Percentiles rank a stretch among this genome's conserved stretches.
phyloP scores from a whole-genome alignment of 2,797 vertebrate species.

The Dermochelys coriacea region DNA sequence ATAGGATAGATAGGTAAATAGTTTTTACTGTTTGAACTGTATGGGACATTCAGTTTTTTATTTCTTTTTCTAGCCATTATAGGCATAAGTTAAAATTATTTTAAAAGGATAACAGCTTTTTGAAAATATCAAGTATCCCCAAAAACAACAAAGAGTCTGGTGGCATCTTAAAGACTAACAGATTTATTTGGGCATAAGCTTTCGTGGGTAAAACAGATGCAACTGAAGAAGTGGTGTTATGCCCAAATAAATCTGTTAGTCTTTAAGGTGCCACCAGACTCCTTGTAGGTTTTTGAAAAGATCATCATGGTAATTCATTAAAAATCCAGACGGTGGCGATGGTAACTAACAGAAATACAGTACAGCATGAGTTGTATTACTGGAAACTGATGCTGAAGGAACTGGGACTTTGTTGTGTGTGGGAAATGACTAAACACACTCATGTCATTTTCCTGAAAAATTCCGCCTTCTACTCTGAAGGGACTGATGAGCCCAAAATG shows the following conservation, averaged over 20 bases:
- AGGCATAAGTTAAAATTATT: neutral
- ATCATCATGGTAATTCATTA: neutral
- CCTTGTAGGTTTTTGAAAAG: neutral
- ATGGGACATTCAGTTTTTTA: neutral
- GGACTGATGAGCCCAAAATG: neutral
- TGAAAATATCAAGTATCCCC: too few relatives aligned
- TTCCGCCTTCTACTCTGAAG: neutral
- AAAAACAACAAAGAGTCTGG: too few relatives aligned
- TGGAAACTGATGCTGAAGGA: neutral
- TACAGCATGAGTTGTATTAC: neutral
- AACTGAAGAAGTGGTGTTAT: too few relatives aligned
- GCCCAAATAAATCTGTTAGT: too few relatives aligned
- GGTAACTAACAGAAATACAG: neutral
- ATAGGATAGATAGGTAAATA: neutral
- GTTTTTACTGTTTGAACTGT: neutral
- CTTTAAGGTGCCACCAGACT: too few relatives aligned
- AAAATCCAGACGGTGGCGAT: slow-evolving; percentile 54
- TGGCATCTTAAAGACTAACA: too few relatives aligned
- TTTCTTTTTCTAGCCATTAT: neutral
- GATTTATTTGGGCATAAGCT: too few relatives aligned
- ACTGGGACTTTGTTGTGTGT: neutral
- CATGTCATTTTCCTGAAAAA: neutral
- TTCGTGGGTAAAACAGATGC: too few relatives aligned
- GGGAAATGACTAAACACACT: neutral
- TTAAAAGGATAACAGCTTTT: neutral